phyloP scores from a whole-genome alignment of 2,888 invertebrate species.

The Drosophila ezoana region DNA sequence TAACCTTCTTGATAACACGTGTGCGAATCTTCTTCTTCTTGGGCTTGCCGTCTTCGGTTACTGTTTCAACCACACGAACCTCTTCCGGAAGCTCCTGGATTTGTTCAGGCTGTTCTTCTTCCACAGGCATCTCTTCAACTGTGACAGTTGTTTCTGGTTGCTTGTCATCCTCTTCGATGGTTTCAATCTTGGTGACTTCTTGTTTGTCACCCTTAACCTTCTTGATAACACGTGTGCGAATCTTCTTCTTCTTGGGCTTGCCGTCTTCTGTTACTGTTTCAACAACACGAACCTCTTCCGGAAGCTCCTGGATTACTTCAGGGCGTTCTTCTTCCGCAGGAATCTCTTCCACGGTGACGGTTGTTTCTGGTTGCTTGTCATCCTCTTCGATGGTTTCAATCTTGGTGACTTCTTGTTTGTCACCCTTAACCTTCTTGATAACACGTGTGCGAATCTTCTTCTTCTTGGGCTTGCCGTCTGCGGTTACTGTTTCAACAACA shows the following conservation, averaged over 20 bases:
- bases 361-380: constrained; percentile 33
- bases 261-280: constrained; percentile 28
- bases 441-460: constrained; percentile 44
- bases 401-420: constrained; percentile 40
- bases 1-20: constrained; percentile 22
- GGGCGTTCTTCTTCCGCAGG: constrained; percentile 18
- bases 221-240: constrained; percentile 33
- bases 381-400: constrained; percentile 44
- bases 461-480: constrained; percentile 39
- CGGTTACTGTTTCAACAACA: constrained; percentile 31
- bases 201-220: constrained; percentile 44
- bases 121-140: constrained; percentile 17
- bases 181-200: constrained; percentile 45
- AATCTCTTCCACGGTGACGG: constrained; percentile 31
- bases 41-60: constrained; percentile 15
- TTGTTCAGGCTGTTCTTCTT: constrained; percentile 21
- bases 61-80: constrained; percentile 15
- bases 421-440: constrained; percentile 37
- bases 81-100: constrained; percentile 18
- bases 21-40: constrained; percentile 26
- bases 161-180: constrained; percentile 38
- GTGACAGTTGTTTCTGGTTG: constrained; percentile 32
- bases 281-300: constrained; percentile 32
- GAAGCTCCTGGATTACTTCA: constrained; percentile 27
- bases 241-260: constrained; percentile 35